Evolutionary conservation across 2,888 invertebrate genomes (phyloP), one percentile per base, ranked within the genome.

Genomic region (Chloromyia formosa): DNA sequence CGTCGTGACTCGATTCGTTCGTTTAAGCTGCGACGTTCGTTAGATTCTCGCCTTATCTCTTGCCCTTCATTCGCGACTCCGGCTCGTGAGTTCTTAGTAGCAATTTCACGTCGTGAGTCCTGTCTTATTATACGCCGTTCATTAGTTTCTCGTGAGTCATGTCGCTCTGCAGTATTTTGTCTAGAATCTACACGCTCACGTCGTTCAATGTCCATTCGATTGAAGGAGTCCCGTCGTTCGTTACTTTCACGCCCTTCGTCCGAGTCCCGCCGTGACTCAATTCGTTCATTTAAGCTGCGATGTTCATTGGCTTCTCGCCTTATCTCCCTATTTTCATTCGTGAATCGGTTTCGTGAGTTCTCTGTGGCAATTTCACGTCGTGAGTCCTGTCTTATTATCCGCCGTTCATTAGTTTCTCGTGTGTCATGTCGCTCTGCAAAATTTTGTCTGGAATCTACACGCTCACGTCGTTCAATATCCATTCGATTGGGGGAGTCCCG

Each of bases 11-110:
- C 58, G 18, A n/a, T 18, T 20, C 16, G 22, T 58, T 10, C 58
- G 16, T 20, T 58, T 5, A n/a, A n/a, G n/a, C n/a, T n/a, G n/a
- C 54, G 14, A 20, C 22, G 54, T 9, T 49, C 53, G 20, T 22
- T 49, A 22, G 12, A 1, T 2, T 69, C 72, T 60, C 72, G 58
- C 4, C 58, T 40, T 72, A 12, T 4, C n/a, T 72, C 60, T n/a
- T 18, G 14, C 54, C n/a, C n/a, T n/a, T n/a, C n/a, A n/a, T n/a
- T n/a, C n/a, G n/a, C n/a, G n/a, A n/a, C n/a, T 2, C 27, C 27
- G 27, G 27, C 27, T 35, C 27, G 27, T 35, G 27, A 35, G 7
- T 7, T 35, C 7, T 35, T 7, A 35, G 27, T 35, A 35, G 27
- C 27, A 35, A 35, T 35, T 35, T 35, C 27, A 35, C 27, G 27